phyloP scores from a whole-genome alignment of 2,888 invertebrate species.

The Callyntrura guangdongensis region DNA sequence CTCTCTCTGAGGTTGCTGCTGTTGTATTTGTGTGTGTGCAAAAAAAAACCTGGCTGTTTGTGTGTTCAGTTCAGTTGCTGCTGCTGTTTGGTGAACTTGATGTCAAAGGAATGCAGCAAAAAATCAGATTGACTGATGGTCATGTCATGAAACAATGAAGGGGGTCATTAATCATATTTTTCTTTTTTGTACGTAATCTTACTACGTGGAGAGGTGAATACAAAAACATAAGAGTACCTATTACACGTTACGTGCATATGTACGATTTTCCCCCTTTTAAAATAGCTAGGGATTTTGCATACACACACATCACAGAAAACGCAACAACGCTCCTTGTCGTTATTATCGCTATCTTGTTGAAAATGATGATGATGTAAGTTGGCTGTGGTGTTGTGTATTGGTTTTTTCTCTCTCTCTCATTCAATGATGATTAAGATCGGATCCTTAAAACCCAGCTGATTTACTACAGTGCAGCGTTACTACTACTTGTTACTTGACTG shows the following conservation, averaged over 20 bases:
- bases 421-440: background rate
- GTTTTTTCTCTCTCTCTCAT: background rate
- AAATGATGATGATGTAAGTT: slow-evolving; percentile 10
- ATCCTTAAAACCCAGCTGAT: slow-evolving; percentile 49
- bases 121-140: slow-evolving; percentile 79
- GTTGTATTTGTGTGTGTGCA: slow-evolving; percentile 26
- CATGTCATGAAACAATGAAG: slow-evolving; percentile 79
- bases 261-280: too few species aligned
- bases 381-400: background rate
- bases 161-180: slow-evolving; percentile 79
- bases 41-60: slow-evolving; percentile 37
- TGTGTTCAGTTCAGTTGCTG: slow-evolving; percentile 52
- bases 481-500: slow-evolving; percentile 29
- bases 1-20: background rate
- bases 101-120: slow-evolving; percentile 78
- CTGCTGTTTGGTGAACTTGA: slow-evolving; percentile 77
- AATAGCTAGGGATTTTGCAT: too few species aligned
- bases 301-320: too few species aligned
- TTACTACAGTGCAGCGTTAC: slow-evolving; percentile 18
- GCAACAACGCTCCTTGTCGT: background rate
- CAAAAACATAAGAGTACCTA: background rate
- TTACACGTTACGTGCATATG: background rate
- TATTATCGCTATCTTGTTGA: background rate
- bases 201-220: background rate
- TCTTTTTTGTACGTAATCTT: slow-evolving; percentile 22